Percentiles rank a stretch among this genome's conserved stretches.
These are phyloP conservation scores for Halictus rubicundus DNA, from an alignment of 1,140 invertebrate species.

Conservation along the genomic window DNA sequence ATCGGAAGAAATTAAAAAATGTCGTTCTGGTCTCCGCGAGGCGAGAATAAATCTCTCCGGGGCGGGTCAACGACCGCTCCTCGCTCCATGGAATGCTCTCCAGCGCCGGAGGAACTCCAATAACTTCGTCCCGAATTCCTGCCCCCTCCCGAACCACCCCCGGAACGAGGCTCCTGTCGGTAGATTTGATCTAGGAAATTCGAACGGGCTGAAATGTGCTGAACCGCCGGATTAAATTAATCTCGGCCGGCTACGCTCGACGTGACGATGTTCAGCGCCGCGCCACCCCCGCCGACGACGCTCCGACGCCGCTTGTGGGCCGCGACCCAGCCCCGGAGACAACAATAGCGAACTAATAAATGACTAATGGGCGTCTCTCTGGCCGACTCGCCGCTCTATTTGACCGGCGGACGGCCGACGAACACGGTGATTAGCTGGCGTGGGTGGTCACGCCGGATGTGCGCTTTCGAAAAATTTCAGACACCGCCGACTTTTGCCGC, in stretches of 20 bases:
- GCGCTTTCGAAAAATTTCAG: not conserved
- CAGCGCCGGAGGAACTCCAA: slow-evolving; percentile 52
- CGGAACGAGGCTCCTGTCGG: slow-evolving; percentile 47
- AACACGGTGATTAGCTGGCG: not conserved
- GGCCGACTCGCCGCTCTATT: not conserved
- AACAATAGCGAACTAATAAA: slow-evolving; percentile 44
- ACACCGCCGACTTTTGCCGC: not conserved
- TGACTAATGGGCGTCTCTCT: slow-evolving; percentile 19
- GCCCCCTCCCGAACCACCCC: slow-evolving; percentile 8
- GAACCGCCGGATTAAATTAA: slow-evolving; percentile 52
- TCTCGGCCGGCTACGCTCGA: slow-evolving; percentile 38
- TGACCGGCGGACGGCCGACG: not conserved
- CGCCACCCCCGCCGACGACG: not conserved
- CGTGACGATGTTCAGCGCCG: slow-evolving; percentile 18
- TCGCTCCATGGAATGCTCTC: slow-evolving; percentile 44
- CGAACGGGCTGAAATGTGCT: slow-evolving; percentile 48
- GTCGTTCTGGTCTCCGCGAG: not conserved
- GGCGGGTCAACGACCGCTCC: slow-evolving; percentile 54
- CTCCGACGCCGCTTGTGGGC: not conserved
- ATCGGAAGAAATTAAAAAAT: no score
- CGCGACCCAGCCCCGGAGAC: not conserved
- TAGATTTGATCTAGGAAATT: slow-evolving; percentile 59
- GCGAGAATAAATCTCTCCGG: slow-evolving; percentile 45
- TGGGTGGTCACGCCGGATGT: not conserved
- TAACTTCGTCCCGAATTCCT: slow-evolving; percentile 61